These are phyloP conservation scores for Nemotelus pantherinus DNA, from an alignment of 2,888 invertebrate species.

Conservation along the genomic window DNA sequence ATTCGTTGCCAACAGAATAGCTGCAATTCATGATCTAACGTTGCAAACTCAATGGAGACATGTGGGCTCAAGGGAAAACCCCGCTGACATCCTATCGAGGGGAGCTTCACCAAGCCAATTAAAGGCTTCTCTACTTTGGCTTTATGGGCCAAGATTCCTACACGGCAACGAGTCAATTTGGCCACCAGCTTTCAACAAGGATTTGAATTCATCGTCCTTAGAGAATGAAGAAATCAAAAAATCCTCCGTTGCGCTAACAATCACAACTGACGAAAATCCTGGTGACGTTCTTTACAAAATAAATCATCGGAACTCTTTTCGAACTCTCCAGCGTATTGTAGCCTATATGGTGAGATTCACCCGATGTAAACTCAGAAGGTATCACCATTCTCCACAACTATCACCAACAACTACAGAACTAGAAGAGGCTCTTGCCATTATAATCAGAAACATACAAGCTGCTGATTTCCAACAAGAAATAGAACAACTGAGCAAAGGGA, in stretches of 20 bases:
- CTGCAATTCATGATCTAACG: neutral
- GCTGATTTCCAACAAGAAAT: neutral
- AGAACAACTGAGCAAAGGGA: neutral
- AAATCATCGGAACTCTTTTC: neutral
- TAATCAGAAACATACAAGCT: neutral
- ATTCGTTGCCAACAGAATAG: constrained; percentile 12
- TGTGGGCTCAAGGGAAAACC: neutral
- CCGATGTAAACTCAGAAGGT: too few species aligned
- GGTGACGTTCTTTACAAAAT: neutral
- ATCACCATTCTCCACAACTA: too few species aligned
- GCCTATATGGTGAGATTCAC: neutral
- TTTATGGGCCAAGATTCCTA: constrained; percentile 13
- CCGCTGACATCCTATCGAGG: constrained; percentile 12
- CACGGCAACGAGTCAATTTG: neutral
- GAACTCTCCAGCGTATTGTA: neutral
- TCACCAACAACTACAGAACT: neutral
- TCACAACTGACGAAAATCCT: neutral
- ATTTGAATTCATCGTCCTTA: neutral
- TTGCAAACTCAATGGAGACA: neutral
- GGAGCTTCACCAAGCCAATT: too few species aligned
- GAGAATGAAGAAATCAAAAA: neutral
- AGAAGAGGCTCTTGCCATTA: neutral
- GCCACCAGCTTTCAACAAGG: neutral
- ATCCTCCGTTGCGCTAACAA: neutral
- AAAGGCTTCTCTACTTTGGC: neutral